Conservation (phyloP, 2,113 vertebrate genomes). For the Lipophrys pholis region DNA sequence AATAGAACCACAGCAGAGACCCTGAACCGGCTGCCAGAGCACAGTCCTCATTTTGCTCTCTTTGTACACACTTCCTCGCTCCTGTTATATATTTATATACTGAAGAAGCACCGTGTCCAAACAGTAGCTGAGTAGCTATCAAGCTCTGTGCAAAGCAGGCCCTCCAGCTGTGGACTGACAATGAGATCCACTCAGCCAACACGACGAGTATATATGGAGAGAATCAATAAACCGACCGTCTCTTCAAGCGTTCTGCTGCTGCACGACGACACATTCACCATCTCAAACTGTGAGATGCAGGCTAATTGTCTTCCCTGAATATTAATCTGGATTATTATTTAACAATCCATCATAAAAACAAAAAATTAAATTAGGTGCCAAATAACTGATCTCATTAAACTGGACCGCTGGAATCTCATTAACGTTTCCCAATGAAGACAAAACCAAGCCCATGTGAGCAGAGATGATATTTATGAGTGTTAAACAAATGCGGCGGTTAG, state of each 20-base stretch:
- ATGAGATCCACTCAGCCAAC: conserved; percentile 39
- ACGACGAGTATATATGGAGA: conserved; percentile 23
- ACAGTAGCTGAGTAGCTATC: conserved; percentile 50
- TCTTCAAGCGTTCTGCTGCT: not conserved
- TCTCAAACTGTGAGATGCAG: not conserved
- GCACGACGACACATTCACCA: no score
- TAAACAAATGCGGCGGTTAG: no score
- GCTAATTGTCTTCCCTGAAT: no score
- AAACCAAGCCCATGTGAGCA: no score
- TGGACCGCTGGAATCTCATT: no score
- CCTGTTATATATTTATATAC: not conserved
- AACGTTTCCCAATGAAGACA: no score
- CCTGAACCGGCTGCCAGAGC: conserved; percentile 33
- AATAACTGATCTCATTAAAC: no score
- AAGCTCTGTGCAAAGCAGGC: conserved; percentile 32
- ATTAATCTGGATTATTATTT: no score
- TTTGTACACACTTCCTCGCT: conserved; percentile 18
- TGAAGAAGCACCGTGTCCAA: conserved; percentile 18
- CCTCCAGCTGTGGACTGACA: conserved; percentile 49
- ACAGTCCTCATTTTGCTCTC: conserved; percentile 32
- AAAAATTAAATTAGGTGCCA: no score
- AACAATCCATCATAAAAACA: no score
- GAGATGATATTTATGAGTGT: no score
- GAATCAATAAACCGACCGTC: conserved; percentile 41
- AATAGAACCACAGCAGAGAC: conserved; percentile 35